A percentile compares a stretch with the other conserved stretches of the same genome.
Conservation (phyloP, 2,797 vertebrate genomes). For the Sebastes kiyomatsui region DNA sequence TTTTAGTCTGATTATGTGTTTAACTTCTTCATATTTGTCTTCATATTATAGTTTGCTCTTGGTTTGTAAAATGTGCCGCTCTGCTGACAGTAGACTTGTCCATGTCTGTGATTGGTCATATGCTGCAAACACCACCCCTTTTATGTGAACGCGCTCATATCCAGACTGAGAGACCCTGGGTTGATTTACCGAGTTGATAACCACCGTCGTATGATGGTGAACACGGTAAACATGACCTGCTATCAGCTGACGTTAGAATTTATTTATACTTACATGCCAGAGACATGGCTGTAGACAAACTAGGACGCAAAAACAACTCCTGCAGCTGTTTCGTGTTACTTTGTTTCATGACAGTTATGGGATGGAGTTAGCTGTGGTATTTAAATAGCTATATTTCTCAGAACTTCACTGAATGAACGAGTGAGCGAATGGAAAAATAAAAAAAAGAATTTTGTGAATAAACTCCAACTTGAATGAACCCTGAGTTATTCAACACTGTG, state of each 20-base stretch:
- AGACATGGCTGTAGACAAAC: not conserved
- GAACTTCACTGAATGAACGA: conserved; percentile 1
- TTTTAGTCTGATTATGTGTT: no score
- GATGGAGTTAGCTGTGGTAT: not conserved
- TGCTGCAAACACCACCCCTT: no score
- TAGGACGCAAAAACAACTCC: not conserved
- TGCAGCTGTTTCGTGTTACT: not conserved
- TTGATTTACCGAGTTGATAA: no score
- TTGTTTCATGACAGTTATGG: not conserved
- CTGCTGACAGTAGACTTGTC: no score
- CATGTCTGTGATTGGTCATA: no score
- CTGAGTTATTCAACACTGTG: conserved; percentile 3
- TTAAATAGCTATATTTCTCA: not conserved
- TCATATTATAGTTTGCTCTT: no score
- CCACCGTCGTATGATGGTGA: not conserved
- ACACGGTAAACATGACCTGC: not conserved
- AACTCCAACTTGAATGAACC: conserved; percentile 7
- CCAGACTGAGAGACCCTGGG: no score
- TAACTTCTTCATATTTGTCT: no score
- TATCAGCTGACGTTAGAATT: no score
- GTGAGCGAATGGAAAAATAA: not conserved
- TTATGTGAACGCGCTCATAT: no score
- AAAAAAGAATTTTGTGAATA: conserved; percentile 7
- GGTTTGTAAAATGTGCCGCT: no score
- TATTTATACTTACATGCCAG: not conserved